These are phyloP conservation scores for Vanacampus margaritifer DNA, from an alignment of 2,113 vertebrate genomes.

Conservation along the genomic window DNA sequence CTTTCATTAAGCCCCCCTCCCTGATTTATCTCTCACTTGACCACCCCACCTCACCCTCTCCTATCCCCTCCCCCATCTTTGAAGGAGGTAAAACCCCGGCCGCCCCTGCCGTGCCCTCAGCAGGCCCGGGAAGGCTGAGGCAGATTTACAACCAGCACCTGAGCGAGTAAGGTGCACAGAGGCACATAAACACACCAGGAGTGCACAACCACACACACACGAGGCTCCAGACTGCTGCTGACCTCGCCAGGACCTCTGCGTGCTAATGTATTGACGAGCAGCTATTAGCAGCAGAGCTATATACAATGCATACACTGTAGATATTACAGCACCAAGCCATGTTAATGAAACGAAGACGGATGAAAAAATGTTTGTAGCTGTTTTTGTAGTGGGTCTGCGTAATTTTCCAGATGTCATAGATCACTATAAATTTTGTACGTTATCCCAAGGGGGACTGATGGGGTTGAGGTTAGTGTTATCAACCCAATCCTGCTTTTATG, in stretches of 20 bases:
- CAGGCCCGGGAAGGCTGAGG: slow-evolving; percentile 37
- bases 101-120: slow-evolving; percentile 34
- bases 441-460: background rate
- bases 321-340: background rate
- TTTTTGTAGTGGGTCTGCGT: background rate
- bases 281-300: slow-evolving; percentile 30
- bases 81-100: slow-evolving; percentile 24
- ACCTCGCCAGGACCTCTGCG: slow-evolving; percentile 43
- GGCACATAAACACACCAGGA: slow-evolving; percentile 30
- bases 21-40: slow-evolving; percentile 49
- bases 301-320: background rate
- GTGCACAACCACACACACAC: slow-evolving; percentile 14
- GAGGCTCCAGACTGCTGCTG: slow-evolving; percentile 47
- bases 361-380: background rate
- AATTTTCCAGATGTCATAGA: background rate
- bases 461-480: background rate
- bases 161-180: slow-evolving; percentile 44
- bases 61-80: slow-evolving; percentile 13
- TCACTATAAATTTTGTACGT: background rate
- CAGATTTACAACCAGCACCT: slow-evolving; percentile 61
- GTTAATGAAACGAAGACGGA: background rate
- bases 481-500: background rate
- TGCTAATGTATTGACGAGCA: slow-evolving; percentile 30
- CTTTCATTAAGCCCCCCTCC: slow-evolving; percentile 51
- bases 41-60: slow-evolving; percentile 16